Evolutionary conservation across 2,797 vertebrate species (phyloP).

Genomic region (Vultur gryphus): DNA sequence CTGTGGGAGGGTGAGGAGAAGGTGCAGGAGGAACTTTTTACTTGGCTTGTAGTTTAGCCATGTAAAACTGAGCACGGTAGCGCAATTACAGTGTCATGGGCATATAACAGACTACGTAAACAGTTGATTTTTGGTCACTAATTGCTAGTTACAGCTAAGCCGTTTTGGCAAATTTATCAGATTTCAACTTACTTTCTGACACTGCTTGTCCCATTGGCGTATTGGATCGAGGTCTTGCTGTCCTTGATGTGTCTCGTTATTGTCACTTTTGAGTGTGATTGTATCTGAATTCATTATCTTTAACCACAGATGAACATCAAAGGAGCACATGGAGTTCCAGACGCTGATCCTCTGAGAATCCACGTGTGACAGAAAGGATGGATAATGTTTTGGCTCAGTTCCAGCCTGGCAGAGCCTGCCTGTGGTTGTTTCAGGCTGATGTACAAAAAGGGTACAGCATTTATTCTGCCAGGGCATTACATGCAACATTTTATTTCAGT

Average conservation of each 20-base stretch:
- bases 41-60: background rate
- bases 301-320: background rate
- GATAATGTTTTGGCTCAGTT: background rate
- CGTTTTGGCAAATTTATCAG: rapidly evolving
- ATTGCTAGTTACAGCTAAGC: too few species aligned
- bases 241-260: background rate
- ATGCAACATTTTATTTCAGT: background rate
- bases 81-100: rapidly evolving
- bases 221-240: background rate
- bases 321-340: background rate
- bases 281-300: background rate
- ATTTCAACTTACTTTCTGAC: background rate
- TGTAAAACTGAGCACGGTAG: rapidly evolving
- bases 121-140: rapidly evolving
- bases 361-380: background rate
- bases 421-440: background rate
- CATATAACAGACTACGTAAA: rapidly evolving
- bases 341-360: background rate
- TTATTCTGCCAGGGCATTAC: background rate
- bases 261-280: rapidly evolving
- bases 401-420: background rate
- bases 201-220: rapidly evolving
- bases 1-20: background rate
- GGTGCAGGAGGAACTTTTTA: background rate
- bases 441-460: background rate